Evolutionary conservation across 1,140 invertebrate genomes (phyloP).

Genomic region (Epicauta chinensis): DNA sequence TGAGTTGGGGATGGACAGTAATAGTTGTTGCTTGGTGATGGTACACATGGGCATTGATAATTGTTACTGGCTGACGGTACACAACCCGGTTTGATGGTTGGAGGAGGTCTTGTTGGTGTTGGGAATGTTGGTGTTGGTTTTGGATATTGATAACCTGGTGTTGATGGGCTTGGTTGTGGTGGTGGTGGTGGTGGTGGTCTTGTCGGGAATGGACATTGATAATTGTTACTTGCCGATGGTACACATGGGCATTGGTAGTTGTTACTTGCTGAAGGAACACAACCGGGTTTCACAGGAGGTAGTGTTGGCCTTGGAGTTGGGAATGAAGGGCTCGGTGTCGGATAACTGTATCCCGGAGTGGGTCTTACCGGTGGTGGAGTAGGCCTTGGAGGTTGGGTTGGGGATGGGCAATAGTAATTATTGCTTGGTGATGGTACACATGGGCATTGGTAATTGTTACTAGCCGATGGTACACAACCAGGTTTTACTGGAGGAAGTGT

Average conservation of each 20-base stretch:
- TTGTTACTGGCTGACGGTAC: conserved; percentile 4
- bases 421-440: background rate
- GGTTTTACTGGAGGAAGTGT: background rate
- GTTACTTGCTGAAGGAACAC: too few species aligned
- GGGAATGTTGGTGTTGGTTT: background rate
- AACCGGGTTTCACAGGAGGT: too few species aligned
- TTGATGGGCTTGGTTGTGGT: background rate
- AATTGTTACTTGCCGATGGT: too few species aligned
- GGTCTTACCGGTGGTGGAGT: background rate
- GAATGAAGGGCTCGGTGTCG: conserved; percentile 1
- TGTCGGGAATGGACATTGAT: background rate
- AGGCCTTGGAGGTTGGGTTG: background rate
- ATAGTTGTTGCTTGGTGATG: background rate
- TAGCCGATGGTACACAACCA: background rate
- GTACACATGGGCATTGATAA: background rate
- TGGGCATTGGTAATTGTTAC: background rate
- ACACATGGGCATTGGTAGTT: too few species aligned
- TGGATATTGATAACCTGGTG: background rate
- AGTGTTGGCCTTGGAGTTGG: background rate
- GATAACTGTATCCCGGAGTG: background rate
- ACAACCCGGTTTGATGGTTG: conserved; percentile 5
- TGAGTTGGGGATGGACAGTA: background rate
- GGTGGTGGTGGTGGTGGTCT: conserved; percentile 5
- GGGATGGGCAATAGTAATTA: conserved; percentile 8
- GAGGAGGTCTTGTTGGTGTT: background rate